phyloP scores from a whole-genome alignment of 2,113 vertebrate genomes.

The Entomyzon cyanotis region DNA sequence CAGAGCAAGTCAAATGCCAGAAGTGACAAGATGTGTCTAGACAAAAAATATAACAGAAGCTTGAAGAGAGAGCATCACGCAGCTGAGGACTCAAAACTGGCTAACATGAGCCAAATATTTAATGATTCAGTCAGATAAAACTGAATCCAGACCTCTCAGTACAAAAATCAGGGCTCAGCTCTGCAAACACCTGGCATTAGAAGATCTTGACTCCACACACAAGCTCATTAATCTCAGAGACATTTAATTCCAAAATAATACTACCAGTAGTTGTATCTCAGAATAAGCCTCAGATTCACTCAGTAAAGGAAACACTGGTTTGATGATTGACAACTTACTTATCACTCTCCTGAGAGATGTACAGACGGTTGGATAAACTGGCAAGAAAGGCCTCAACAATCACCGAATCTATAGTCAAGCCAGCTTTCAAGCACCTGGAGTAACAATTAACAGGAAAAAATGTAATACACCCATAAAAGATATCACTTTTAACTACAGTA shows the following conservation, averaged over 20 bases:
- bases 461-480: background rate
- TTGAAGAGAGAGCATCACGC: background rate
- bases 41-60: background rate
- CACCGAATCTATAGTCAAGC: constrained; percentile 88
- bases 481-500: background rate
- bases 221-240: background rate
- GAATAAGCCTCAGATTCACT: background rate
- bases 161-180: background rate
- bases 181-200: background rate
- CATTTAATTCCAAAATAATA: background rate
- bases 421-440: constrained; percentile 89
- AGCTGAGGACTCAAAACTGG: background rate
- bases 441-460: background rate
- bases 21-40: background rate
- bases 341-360: constrained; percentile 97
- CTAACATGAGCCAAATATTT: background rate
- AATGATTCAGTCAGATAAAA: background rate
- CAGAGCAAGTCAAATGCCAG: background rate
- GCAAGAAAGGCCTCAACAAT: constrained; percentile 96
- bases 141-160: background rate
- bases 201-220: background rate
- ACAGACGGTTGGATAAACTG: constrained; percentile 95
- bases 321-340: constrained; percentile 79
- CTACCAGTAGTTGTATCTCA: background rate
- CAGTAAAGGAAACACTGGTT: background rate